Conservation (phyloP, 2,113 vertebrate genomes). For the Nerophis ophidion region DNA sequence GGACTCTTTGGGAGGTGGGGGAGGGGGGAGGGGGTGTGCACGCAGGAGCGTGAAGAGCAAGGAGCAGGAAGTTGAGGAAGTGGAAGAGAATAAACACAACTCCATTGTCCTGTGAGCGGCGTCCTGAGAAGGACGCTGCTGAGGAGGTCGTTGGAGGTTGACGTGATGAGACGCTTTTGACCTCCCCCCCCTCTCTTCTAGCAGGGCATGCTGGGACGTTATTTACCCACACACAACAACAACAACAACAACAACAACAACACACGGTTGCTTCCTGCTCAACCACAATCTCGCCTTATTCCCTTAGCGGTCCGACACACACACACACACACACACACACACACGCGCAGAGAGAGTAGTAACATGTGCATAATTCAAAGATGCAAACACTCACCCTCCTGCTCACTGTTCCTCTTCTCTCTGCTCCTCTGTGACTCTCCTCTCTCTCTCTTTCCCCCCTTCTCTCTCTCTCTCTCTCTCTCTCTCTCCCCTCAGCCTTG, state of each 20-base stretch:
- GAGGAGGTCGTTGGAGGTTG: slow-evolving; percentile 62
- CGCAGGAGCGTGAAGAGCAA: too few relatives aligned
- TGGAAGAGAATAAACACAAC: too few relatives aligned
- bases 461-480: slow-evolving; percentile 48
- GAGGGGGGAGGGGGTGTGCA: too few relatives aligned
- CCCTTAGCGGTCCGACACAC: slow-evolving; percentile 33
- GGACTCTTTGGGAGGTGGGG: too few relatives aligned
- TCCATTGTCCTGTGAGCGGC: neutral
- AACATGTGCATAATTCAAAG: slow-evolving; percentile 54
- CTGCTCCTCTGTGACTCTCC: slow-evolving; percentile 55
- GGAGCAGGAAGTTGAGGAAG: too few relatives aligned
- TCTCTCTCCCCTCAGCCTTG: slow-evolving; percentile 46
- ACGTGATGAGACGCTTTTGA: slow-evolving; percentile 65
- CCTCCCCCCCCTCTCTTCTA: slow-evolving; percentile 46
- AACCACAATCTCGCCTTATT: slow-evolving; percentile 34
- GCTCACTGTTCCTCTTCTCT: slow-evolving; percentile 58
- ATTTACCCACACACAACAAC: slow-evolving; percentile 58
- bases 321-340: slow-evolving; percentile 23
- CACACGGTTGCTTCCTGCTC: slow-evolving; percentile 35
- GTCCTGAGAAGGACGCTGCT: slow-evolving; percentile 32
- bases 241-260: slow-evolving; percentile 39
- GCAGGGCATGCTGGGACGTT: slow-evolving; percentile 42
- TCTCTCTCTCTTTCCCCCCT: slow-evolving; percentile 57
- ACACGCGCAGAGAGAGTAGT: slow-evolving; percentile 14
- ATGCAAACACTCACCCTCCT: slow-evolving; percentile 62